Evolutionary conservation across 2,797 vertebrate species (phyloP), one percentile per base, ranked within the genome.

Genomic region (Delichon dasypus): DNA sequence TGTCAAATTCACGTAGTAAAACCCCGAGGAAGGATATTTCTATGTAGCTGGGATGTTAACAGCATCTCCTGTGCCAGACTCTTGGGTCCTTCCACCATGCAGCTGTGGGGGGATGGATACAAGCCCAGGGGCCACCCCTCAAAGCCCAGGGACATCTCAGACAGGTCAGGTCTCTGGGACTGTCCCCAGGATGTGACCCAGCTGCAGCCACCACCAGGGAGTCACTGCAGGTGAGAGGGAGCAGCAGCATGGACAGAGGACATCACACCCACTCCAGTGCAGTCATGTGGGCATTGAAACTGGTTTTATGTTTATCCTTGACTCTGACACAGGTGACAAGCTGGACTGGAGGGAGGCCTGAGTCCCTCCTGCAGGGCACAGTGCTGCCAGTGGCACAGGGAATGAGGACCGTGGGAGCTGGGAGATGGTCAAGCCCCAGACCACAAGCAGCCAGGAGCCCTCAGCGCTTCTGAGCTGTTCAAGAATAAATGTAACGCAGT

Each of bases 351-450:
- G 64, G 36, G 55, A 68, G 64, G 40, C 22, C 20, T 2, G 1
- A 10, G 27, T 73, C 30, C 47, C 11, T 66, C 55, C 67, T 70
- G 71, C 40, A 61, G 86, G 54, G 44, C 36, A 5, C 0, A 2
- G 42, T 2, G 4, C 72, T 83, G 61, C 64, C 51, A 50, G 38
- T 1, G 1, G 54, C 57, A 53, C 20, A 5, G 38, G 47, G 74
- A 74, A 2, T 0, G 1, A 48, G 73, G 30, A 47, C 34, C 22
- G 23, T 1, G 1, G 77, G 32, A 55, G 30, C 21, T 1, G 3
- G 74, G 62, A 60, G 34, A 26, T 8, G 30, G 5, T n/a, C 4
- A 22, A 58, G 5, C 47, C 40, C n/a, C 0, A 1, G 30, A 16
- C 18, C 16, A 2, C 7, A 4, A 11, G 13, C 60, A 74, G 20